Base-by-base conservation (phyloP, 2,113 vertebrate genomes). In the Rafetus swinhoei region DNA sequence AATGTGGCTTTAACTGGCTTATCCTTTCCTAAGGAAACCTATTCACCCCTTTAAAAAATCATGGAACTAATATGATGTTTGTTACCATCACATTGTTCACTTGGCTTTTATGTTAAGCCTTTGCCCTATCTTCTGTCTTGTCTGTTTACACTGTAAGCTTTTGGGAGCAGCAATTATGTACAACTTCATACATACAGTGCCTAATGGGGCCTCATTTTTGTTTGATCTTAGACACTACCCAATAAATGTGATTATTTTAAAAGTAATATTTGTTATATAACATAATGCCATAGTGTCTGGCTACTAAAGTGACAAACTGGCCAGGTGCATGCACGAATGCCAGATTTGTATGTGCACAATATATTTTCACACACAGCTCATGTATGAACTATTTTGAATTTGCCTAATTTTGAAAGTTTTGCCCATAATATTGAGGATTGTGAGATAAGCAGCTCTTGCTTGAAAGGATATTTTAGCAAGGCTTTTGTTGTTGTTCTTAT, bases 401-500 rank as follows among this genome's bases (percentile, higher is more conserved):
- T 1, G 2, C 9, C 55, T 81, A 85, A 52, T 89, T 84, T 89
- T 87, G 18, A 69, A 57, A 84, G 81, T 87, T 4, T 65, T 81
- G 19, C 27, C 21, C 69, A 57, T 93, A 19, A 27, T 83, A 45
- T 39, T 7, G 25, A 9, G 3, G 1, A 29, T 72, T 7, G 82
- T 93, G 77, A 29, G 65, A 45, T 24, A 9, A 7, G 84, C 7
- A 69, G 19, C 29, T 88, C 19, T 56, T 92, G 6, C 56, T 60
- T 72, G 50, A 82, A 54, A 7, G 55, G 83, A 84, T 89, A 69
- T 32, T 45, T 39, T 79, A 65, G 52, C 12, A 39, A 94, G 22
- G 18, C 87, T 95, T 92, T 93, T 84, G 53, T 25, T 88, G 88
- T 91, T 85, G 60, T 16, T 90, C 90, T 94, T 91, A 54, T 94